Base-by-base conservation (phyloP, 2,113 vertebrate species). In the Microtus pennsylvanicus region DNA sequence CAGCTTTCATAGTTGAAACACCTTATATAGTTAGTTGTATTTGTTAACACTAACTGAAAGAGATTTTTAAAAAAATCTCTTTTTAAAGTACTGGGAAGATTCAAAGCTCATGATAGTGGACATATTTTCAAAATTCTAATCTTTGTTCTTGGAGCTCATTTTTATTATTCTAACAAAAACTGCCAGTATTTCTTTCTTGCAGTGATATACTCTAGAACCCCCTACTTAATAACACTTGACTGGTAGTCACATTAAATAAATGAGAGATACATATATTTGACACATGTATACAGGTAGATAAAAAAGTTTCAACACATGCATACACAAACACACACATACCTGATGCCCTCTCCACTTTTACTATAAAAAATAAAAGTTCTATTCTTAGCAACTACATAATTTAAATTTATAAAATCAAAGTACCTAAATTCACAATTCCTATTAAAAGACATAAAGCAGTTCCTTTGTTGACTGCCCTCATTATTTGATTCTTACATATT, bases 141-240 rank as follows among this genome's bases (percentile, higher is more conserved):
- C 70, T 92, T 94, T 80, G 65, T 47, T 86, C 78, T 6, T 69
- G 83, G 42, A 92, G 67, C 1, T 91, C 17, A 63, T 88, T 89
- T 90, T 93, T 72, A 65, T n/a, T 72, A 38, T 1, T 72, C 8
- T 30, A 80, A 26, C 67, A 88, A 96, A 78, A 35, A 42, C 0
- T 78, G 13, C 70, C 75, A 63, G 10, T 65, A 24, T 75, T 76
- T 82, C 35, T 75, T 63, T 26, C 75, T 76, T 87, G 24, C 4
- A 55, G 11, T 33, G 28, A 92, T 65, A 47, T 2, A 42, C 26
- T 93, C 70, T 26, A 65, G 30, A n/a, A 19, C 38, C 30, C 19
- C 47, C 42, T 81, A 26, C 2, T 28, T 21, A 33, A 12, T 63
- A 30, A n/a, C 58, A 91, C 26, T 22, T 47, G 4, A 38, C 9